Conservation (phyloP, 2,797 vertebrate genomes). For the Ataeniobius toweri region DNA sequence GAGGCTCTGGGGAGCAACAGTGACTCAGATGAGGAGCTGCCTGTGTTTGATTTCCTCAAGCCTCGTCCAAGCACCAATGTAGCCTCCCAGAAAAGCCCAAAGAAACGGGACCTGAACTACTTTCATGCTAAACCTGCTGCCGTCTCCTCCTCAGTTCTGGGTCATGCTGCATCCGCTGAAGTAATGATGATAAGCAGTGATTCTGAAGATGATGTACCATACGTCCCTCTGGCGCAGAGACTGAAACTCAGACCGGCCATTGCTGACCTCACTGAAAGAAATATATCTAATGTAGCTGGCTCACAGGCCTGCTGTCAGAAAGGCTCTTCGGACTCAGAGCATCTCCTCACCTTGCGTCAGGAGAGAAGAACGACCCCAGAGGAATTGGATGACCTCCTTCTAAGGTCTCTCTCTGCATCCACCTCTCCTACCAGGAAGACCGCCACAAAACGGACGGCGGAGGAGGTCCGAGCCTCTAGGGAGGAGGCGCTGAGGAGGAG, state of each 20-base stretch:
- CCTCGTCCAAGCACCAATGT: slow-evolving; percentile 17
- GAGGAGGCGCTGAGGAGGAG: slow-evolving; percentile 62
- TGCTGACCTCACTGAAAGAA: slow-evolving; percentile 13
- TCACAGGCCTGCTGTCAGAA: no score
- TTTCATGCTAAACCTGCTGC: slow-evolving; percentile 28
- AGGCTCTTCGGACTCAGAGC: not conserved
- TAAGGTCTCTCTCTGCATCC: not conserved
- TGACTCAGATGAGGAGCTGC: slow-evolving; percentile 79
- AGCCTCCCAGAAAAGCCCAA: not conserved
- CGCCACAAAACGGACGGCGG: slow-evolving; percentile 47
- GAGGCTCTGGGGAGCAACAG: slow-evolving; percentile 54
- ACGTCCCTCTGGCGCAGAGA: slow-evolving; percentile 76
- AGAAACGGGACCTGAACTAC: slow-evolving; percentile 22
- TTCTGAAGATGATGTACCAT: slow-evolving; percentile 70
- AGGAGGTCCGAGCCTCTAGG: slow-evolving; percentile 54
- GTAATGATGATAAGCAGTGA: slow-evolving; percentile 78
- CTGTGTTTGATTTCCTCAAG: slow-evolving; percentile 77
- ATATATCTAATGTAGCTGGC: slow-evolving; percentile 2
- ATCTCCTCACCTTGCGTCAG: slow-evolving; percentile 14
- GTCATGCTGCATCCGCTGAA: not conserved
- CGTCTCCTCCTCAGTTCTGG: not conserved
- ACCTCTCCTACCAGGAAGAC: slow-evolving; percentile 53
- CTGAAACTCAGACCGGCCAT: slow-evolving; percentile 64
- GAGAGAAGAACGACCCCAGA: slow-evolving; percentile 9
- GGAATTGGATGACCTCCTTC: not conserved